Percentiles rank a stretch among this genome's conserved stretches.
Evolutionary conservation across 1,140 invertebrate genomes (phyloP).

Genomic region (Drosophila dunni): DNA sequence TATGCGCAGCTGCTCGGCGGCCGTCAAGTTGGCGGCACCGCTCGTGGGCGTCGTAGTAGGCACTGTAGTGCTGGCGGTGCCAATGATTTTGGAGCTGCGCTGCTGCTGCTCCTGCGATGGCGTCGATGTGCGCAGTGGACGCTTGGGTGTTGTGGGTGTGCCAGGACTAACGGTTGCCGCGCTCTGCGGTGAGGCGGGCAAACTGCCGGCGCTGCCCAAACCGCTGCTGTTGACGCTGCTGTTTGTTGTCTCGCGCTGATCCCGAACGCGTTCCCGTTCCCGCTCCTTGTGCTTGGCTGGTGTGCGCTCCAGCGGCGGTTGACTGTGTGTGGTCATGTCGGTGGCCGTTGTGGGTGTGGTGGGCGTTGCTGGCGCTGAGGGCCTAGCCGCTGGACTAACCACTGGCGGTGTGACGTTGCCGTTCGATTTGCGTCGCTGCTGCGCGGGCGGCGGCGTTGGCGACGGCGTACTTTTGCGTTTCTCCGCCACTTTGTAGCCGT

Average conservation of each 20-base stretch:
- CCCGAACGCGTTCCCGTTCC: conserved; percentile 29
- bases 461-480: conserved; percentile 80
- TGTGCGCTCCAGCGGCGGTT: conserved; percentile 52
- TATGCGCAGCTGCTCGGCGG: conserved; percentile 71
- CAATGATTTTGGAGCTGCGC: conserved; percentile 43
- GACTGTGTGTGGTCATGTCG: conserved; percentile 61
- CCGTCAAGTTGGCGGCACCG: conserved; percentile 46
- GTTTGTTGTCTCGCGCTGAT: conserved; percentile 31
- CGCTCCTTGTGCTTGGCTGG: conserved; percentile 52
- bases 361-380: conserved; percentile 4
- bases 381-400: neutral
- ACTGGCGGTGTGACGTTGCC: conserved; percentile 27
- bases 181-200: conserved; percentile 74
- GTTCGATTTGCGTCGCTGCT: conserved; percentile 66
- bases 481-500: conserved; percentile 82
- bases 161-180: conserved; percentile 56
- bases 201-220: conserved; percentile 63
- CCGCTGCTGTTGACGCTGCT: conserved; percentile 62
- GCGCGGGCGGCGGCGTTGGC: conserved; percentile 61
- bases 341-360: conserved; percentile 21
- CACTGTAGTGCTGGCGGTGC: conserved; percentile 73
- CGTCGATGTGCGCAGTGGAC: conserved; percentile 72
- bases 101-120: conserved; percentile 53
- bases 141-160: conserved; percentile 62
- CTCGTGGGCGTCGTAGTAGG: conserved; percentile 63